A percentile compares a stretch with the other conserved stretches of the same genome.
Conservation (phyloP, 1,140 invertebrate species). For the Zaprionus ornatus region DNA sequence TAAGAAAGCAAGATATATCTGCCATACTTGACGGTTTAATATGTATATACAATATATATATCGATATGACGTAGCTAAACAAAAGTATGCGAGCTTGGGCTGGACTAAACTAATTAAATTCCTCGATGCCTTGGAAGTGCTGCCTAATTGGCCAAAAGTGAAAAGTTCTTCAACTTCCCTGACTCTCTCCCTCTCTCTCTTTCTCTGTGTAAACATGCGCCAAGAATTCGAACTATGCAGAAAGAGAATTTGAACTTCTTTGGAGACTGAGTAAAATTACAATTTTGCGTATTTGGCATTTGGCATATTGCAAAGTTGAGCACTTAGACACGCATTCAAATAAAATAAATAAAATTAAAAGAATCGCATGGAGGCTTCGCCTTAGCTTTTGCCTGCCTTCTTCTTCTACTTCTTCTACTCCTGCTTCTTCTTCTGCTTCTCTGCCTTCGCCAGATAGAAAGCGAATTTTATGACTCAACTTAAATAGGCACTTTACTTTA, state of each 20-base stretch:
- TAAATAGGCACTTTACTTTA: conserved; percentile 82
- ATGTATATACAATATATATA: neutral
- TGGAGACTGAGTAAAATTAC: neutral
- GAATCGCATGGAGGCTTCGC: neutral
- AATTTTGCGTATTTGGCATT: conserved; percentile 21
- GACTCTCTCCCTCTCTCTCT: no score
- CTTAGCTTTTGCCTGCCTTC: neutral
- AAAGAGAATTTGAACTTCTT: conserved; percentile 10
- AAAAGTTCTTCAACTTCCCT: conserved; percentile 5
- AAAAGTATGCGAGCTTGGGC: neutral
- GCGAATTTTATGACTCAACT: conserved; percentile 83
- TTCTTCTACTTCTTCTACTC: conserved; percentile 5
- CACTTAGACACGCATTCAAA: conserved; percentile 78
- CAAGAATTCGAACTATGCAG: conserved; percentile 38
- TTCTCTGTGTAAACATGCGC: conserved; percentile 13
- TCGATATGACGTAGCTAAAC: neutral
- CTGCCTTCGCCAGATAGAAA: conserved; percentile 65
- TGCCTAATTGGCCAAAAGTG: conserved; percentile 39
- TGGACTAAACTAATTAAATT: conserved; percentile 39
- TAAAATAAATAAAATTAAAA: conserved; percentile 81
- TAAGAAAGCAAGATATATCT: neutral
- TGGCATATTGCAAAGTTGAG: conserved; percentile 60
- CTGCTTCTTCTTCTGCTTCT: neutral
- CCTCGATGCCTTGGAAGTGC: conserved; percentile 25
- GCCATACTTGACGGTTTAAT: no score